Percentiles rank a stretch among this genome's conserved stretches.
phyloP scores from a whole-genome alignment of 2,888 invertebrate genomes.

The Drosophila atripex region DNA sequence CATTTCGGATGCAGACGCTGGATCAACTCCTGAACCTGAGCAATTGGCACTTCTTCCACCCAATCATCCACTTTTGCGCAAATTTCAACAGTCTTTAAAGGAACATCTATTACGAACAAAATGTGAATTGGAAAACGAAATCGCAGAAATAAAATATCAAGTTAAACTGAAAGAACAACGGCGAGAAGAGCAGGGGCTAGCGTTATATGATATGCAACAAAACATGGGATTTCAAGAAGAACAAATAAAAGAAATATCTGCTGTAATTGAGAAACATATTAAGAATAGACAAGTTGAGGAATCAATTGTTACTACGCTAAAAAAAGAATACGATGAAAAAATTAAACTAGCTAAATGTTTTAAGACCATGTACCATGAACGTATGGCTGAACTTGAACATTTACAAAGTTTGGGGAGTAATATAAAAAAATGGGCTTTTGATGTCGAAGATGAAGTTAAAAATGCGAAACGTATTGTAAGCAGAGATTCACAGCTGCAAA shows the following conservation, averaged over 20 bases:
- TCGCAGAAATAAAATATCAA: constrained; percentile 86
- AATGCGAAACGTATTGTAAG: constrained; percentile 82
- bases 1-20: constrained; percentile 27
- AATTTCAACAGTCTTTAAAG: constrained; percentile 89
- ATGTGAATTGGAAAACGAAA: constrained; percentile 87
- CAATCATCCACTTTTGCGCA: constrained; percentile 89
- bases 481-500: constrained; percentile 82
- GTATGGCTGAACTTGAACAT: constrained; percentile 78
- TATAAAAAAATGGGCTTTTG: constrained; percentile 81
- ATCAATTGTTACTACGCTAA: constrained; percentile 76
- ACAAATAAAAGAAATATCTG: constrained; percentile 84
- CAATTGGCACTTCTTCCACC: constrained; percentile 85
- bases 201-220: constrained; percentile 85
- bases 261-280: constrained; percentile 81
- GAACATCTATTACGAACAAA: constrained; percentile 88
- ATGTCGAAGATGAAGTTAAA: constrained; percentile 81
- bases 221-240: constrained; percentile 84
- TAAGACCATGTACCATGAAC: constrained; percentile 76
- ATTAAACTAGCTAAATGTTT: constrained; percentile 64
- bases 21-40: constrained; percentile 44
- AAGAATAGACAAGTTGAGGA: constrained; percentile 82
- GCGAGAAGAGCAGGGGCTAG: constrained; percentile 83
- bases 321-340: constrained; percentile 81
- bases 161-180: constrained; percentile 76
- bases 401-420: constrained; percentile 81